Base-by-base conservation (phyloP, 2,113 vertebrate genomes). In the Dasypus novemcinctus region DNA sequence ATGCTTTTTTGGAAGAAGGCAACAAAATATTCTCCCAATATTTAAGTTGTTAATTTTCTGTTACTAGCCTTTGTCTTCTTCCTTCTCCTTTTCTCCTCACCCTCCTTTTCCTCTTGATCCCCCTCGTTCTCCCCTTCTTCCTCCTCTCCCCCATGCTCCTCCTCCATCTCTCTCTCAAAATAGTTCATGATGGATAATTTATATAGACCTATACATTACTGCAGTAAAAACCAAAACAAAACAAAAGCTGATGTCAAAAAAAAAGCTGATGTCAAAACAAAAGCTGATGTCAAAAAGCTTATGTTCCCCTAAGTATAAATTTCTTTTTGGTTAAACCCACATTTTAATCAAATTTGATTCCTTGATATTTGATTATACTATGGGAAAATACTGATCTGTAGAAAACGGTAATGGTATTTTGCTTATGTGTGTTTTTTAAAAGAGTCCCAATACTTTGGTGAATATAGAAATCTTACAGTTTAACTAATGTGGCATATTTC, bases 1-100 rank as follows among this genome's bases (percentile, higher is more conserved):
- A 41, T 71, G 15, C 7, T 57, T n/a, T 36, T 25, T 54, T 46
- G 59, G 52, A 64, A 85, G 29, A 10, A 41, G 76, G 14, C 31
- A 82, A 18, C 41, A 87, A 9, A 68, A 33, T 23, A 71, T 33
- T 5, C 18, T 68, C 23, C 7, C 68, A 38, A 7, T 15, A 43
- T 17, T 79, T 46, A 33, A 15, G 25, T 21, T 46, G 13, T 13
- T 41, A 25, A 18, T 72, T 83, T 46, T 31, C 4, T 12, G 12
- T 43, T 91, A 1, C 14, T 23, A 54, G 21, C 23, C 38, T 2
- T 23, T 52, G n/a, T 0, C n/a, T 11, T 1, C 1, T 7, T 31
- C 9, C 27, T 4, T 12, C 54, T 18, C 49, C 2, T 18, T n/a
- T n/a, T n/a, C n/a, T n/a, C n/a, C n/a, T n/a, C n/a, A n/a, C n/a